phyloP scores from a whole-genome alignment of 2,113 vertebrate species.

The Balaeniceps rex region DNA sequence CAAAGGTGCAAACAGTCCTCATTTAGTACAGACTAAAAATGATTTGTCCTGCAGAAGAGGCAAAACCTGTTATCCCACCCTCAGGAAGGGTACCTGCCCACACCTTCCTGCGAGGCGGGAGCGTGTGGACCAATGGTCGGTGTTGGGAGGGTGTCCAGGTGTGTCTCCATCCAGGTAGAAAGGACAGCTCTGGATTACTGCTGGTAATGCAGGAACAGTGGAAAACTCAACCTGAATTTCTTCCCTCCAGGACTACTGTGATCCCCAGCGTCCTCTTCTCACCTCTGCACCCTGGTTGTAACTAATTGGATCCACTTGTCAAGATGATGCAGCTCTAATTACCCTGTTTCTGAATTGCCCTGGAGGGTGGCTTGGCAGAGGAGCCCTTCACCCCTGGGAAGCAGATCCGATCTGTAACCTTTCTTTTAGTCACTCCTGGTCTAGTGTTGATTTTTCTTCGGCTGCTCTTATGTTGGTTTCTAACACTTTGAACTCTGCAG shows the following conservation, averaged over 20 bases:
- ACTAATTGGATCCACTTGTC: background rate
- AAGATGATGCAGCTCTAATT: background rate
- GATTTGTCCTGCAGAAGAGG: background rate
- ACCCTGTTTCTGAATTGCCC: background rate
- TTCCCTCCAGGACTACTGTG: background rate
- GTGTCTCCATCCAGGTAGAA: background rate
- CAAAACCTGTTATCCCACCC: background rate
- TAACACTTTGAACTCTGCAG: background rate
- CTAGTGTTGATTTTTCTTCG: background rate
- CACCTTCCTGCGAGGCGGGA: background rate
- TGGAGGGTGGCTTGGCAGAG: background rate
- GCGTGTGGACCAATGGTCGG: accelerated
- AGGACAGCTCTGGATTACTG: background rate
- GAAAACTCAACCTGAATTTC: background rate
- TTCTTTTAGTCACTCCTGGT: background rate
- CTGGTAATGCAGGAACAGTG: background rate
- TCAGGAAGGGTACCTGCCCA: background rate
- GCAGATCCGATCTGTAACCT: background rate
- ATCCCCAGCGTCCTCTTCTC: background rate
- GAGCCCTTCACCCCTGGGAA: background rate
- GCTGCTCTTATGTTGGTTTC: background rate
- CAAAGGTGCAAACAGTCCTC: background rate
- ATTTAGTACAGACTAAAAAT: background rate
- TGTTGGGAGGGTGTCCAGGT: background rate
- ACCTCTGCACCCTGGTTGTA: background rate